A percentile compares a stretch with the other conserved stretches of the same genome.
phyloP scores from a whole-genome alignment of 2,113 vertebrate species.

The Lampris incognitus region DNA sequence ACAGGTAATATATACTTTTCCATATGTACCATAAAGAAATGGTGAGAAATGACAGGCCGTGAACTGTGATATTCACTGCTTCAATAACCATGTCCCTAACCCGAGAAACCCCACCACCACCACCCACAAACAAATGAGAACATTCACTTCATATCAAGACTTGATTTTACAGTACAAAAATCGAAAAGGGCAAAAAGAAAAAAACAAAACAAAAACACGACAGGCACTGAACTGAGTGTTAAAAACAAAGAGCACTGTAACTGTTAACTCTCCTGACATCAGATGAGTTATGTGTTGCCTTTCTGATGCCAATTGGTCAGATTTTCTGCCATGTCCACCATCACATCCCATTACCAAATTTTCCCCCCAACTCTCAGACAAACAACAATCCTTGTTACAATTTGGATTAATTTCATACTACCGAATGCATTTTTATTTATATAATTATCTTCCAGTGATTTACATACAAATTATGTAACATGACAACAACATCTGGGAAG shows the following conservation, averaged over 20 bases:
- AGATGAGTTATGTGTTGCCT: neutral
- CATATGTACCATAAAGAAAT: slow-evolving; percentile 58
- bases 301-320: neutral
- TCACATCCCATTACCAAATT: neutral
- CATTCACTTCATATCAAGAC: slow-evolving; percentile 43
- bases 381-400: neutral
- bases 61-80: slow-evolving; percentile 11
- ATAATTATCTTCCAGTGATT: slow-evolving; percentile 8
- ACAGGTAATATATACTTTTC: slow-evolving; percentile 63
- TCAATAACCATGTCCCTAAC: slow-evolving; percentile 27
- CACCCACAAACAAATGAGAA: slow-evolving; percentile 30
- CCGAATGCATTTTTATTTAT: slow-evolving; percentile 24
- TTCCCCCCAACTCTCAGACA: neutral
- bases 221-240: slow-evolving; percentile 39
- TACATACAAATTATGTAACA: slow-evolving; percentile 21
- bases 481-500: neutral
- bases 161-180: slow-evolving; percentile 56
- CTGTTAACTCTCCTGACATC: slow-evolving; percentile 13
- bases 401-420: neutral
- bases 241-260: slow-evolving; percentile 23
- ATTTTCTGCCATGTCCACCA: slow-evolving; percentile 6
- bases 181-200: slow-evolving; percentile 40
- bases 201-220: slow-evolving; percentile 36
- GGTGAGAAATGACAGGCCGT: slow-evolving; percentile 41
- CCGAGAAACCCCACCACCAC: slow-evolving; percentile 5